A percentile compares a stretch with the other conserved stretches of the same genome.
Conservation (phyloP, 1,140 invertebrate species). For the Pentalonia nigronervosa region DNA sequence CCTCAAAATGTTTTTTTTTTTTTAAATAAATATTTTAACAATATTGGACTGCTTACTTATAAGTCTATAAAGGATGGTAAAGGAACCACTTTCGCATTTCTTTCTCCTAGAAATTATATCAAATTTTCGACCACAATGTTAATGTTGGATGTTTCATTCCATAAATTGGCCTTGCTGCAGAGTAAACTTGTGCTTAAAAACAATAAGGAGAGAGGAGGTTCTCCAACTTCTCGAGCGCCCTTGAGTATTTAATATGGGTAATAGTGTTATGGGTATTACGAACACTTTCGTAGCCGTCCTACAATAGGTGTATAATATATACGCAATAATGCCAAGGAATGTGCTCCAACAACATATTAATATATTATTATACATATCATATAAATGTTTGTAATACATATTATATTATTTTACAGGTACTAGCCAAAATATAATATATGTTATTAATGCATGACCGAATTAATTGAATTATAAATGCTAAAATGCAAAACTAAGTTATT, state of each 20-base stretch:
- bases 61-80: too few relatives aligned
- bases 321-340: not conserved
- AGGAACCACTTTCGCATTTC: not conserved
- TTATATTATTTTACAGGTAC: not conserved
- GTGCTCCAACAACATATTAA: not conserved
- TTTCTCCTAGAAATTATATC: not conserved
- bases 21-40: not conserved
- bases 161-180: not conserved
- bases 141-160: not conserved
- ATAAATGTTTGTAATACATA: not conserved
- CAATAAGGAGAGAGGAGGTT: not conserved
- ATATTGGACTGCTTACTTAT: not conserved
- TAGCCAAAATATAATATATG: not conserved
- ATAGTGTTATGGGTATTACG: not conserved
- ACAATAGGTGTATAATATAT: not conserved
- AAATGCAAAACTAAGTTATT: not conserved
- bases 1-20: not conserved
- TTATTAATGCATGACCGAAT: not conserved
- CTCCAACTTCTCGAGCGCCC: not conserved
- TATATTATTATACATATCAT: not conserved
- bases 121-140: not conserved
- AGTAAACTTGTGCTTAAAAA: not conserved
- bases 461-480: not conserved
- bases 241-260: not conserved
- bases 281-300: not conserved